Base-by-base conservation (phyloP, 2,113 vertebrate genomes). In the Corythoichthys haematopterus region DNA sequence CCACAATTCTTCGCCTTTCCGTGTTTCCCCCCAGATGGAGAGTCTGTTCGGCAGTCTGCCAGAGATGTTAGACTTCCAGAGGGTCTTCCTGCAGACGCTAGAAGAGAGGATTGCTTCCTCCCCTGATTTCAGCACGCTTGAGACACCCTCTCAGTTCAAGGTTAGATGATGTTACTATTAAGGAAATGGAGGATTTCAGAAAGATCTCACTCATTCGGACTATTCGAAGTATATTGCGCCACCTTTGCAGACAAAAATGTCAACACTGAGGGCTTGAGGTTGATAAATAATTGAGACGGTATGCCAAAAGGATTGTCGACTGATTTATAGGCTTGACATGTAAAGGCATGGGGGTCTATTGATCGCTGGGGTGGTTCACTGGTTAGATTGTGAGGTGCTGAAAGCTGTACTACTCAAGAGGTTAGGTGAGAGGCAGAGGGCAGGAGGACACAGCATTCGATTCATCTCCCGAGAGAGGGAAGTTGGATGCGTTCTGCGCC, bases 41-140 rank as follows among this genome's bases (percentile, higher is more conserved):
- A 97, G 95, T n/a, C 89, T 99, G 74, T 99, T 99, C 4, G 97
- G 97, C 68, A 98, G 96, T 71, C 85, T 99, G 80, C 96, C 96
- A 12, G 97, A 98, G 89, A 98, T 99, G 97, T 79, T 98, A 74
- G 93, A 98, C 83, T 99, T 99, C 86, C 97, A 99, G 85, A 95
- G 94, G 82, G 94, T 98, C 69, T 99, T 99, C 86, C 85, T 99
- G 60, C 95, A 98, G 89, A 99, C 97, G 0, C 86, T 99, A 63
- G 96, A 99, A 82, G 95, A 98, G 75, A 93, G 94, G 78, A 94
- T 98, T 45, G 92, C 93, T 16, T 94, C 93, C 2, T 94, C 94
- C 3, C 94, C 95, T 3, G 94, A 98, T 88, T 96, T 96, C 72
- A 93, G 89, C 82, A 89, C 84, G 0, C 86, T 98, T 65, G 94